phyloP scores from a whole-genome alignment of 1,140 invertebrate species.

The Asbolus verrucosus region DNA sequence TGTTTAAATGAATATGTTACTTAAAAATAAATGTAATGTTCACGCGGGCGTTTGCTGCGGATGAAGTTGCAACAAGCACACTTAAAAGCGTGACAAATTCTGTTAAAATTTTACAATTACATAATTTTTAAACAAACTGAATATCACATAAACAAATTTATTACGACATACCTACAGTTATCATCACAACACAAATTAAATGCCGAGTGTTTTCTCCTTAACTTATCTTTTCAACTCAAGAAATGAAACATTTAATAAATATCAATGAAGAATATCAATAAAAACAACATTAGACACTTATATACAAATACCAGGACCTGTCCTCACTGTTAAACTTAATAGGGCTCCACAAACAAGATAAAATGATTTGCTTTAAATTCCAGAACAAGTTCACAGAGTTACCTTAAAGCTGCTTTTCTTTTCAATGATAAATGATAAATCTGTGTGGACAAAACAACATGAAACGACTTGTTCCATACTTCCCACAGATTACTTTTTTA shows the following conservation, averaged over 20 bases:
- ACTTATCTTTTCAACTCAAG: conserved; percentile 8
- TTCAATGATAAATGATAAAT: too few relatives aligned
- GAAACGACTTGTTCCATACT: conserved; percentile 11
- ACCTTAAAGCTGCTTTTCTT: conserved; percentile 3
- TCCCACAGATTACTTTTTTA: conserved; percentile 9
- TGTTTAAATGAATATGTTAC: too few relatives aligned
- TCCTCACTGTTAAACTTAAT: neutral
- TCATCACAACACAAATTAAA: conserved; percentile 31
- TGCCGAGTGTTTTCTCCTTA: neutral
- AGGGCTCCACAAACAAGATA: neutral
- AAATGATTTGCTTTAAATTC: neutral
- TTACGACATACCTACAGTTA: conserved; percentile 16
- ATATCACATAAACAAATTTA: conserved; percentile 23
- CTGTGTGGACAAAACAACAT: too few relatives aligned
- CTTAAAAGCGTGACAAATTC: too few relatives aligned
- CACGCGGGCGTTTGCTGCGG: too few relatives aligned
- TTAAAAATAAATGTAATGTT: too few relatives aligned
- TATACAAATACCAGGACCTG: conserved; percentile 13
- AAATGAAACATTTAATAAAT: conserved; percentile 39
- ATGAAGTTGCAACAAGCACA: too few relatives aligned
- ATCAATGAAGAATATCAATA: conserved; percentile 21
- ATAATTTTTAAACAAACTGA: too few relatives aligned
- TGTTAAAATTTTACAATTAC: too few relatives aligned
- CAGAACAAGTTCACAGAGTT: neutral
- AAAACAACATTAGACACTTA: conserved; percentile 29